Base-by-base conservation (phyloP, 2,113 vertebrate genomes). In the Butorides virescens region DNA sequence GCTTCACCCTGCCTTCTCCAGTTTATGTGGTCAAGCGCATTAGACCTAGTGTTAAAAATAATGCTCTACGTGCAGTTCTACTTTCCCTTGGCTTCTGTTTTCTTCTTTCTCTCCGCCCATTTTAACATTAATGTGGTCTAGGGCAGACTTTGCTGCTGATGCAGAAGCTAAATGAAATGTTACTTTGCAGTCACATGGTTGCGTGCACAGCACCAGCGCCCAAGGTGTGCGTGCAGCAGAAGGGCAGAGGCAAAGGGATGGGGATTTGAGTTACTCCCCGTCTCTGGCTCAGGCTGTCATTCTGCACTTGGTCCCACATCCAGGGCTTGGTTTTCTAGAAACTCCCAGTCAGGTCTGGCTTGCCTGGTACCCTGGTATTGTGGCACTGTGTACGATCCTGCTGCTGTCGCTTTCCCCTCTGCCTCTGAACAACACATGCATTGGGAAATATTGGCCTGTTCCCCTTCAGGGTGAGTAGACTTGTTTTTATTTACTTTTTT, bases 1-100 rank as follows among this genome's bases (percentile, higher is more conserved):
- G 55, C 63, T 42, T 68, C 20, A 42, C 39, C 10, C 39, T 12
- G 58, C 19, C 4, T 85, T 10, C 37, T 58, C 49, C 26, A 8
- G 30, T 42, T 63, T 36, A 36, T 20, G 5, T 71, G 6, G 37
- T 72, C n/a, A 78, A 78, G 17, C 89, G 26, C 15, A 79, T 42
- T 80, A 52, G 46, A 59, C 2, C 3, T 5, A 49, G 6, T 1
- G 1, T 73, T 62, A 29, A n/a, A 50, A 62, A 53, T 61, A 81
- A 29, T 0, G 8, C 6, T 30, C 5, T 42, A 6, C 0, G 4
- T 23, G 70, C 36, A 47, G 20, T 75, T 68, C 30, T 70, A 1
- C 32, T 55, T 88, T 30, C 10, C 5, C 11, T n/a, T 71, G 50
- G 15, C n/a, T 13, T 83, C 20, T 0, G 0, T 78, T 78, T 61